Percentiles rank a stretch among this genome's conserved stretches.
These are phyloP conservation scores for Pocillopora grandis DNA, from an alignment of 92 coral and sea anemone genomes.

Conservation along the genomic window DNA sequence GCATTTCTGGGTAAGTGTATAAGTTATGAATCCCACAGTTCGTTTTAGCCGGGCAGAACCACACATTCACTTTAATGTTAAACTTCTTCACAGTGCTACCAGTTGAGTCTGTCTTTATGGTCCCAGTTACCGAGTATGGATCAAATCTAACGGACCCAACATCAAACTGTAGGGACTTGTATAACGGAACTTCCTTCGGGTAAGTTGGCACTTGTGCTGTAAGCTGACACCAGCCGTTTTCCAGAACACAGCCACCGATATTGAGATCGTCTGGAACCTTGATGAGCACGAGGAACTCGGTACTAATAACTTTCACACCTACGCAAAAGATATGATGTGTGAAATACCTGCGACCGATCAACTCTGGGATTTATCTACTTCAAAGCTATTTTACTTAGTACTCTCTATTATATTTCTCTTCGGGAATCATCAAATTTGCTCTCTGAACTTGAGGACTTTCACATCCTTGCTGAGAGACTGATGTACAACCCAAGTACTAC, in stretches of 20 bases:
- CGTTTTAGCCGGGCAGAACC: conserved; percentile 67
- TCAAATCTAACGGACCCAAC: conserved; percentile 73
- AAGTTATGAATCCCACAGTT: conserved; percentile 66
- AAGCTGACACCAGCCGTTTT: conserved; percentile 76
- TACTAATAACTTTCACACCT: conserved; percentile 63
- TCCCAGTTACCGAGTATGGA: conserved; percentile 53
- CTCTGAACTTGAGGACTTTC: no score
- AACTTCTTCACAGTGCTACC: conserved; percentile 32
- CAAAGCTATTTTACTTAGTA: no score
- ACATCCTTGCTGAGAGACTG: no score
- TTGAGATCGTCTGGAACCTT: conserved; percentile 51
- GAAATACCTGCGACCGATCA: no score
- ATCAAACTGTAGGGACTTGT: conserved; percentile 78
- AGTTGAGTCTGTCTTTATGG: background rate
- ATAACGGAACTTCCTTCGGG: conserved; percentile 59
- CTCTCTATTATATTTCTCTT: no score
- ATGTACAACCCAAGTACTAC: no score
- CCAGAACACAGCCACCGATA: conserved; percentile 57
- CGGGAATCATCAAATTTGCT: no score
- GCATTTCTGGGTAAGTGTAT: conserved; percentile 66
- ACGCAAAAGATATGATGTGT: background rate
- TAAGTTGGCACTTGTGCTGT: conserved; percentile 39
- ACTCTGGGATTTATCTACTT: no score
- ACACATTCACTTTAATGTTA: conserved; percentile 69
- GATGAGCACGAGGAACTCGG: conserved; percentile 69